phyloP scores from a whole-genome alignment of 2,888 invertebrate species.

The Mechanitis mazaeus region DNA sequence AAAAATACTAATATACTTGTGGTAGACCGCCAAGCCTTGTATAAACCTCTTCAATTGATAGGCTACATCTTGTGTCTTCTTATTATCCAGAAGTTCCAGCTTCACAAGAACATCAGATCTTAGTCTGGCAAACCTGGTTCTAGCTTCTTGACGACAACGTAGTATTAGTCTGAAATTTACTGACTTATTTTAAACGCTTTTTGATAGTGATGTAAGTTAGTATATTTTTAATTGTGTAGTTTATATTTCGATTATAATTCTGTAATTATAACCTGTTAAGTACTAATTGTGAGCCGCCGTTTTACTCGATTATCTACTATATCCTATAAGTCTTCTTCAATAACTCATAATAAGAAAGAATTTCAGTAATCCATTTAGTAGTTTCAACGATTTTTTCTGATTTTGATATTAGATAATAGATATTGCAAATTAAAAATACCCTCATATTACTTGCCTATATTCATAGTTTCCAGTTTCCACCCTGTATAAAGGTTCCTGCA shows the following conservation, averaged over 20 bases:
- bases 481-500: constrained; percentile 97
- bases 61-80: constrained; percentile 97
- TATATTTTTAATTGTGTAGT: constrained; percentile 20
- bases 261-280: no score
- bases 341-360: no score
- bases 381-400: no score
- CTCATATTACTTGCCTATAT: constrained; percentile 80
- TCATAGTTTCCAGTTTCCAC: constrained; percentile 99
- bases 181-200: background rate
- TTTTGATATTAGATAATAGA: no score
- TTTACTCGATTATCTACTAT: no score
- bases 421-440: background rate
- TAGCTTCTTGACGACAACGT: constrained; percentile 96
- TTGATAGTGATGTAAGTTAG: background rate
- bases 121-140: constrained; percentile 88
- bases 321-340: no score
- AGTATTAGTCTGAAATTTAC: constrained; percentile 85
- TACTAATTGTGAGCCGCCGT: no score
- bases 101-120: constrained; percentile 96
- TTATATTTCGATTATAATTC: no score
- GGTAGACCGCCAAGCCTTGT: constrained; percentile 84
- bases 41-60: constrained; percentile 89
- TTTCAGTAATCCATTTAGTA: no score
- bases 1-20: constrained; percentile 48
- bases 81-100: constrained; percentile 97